Base-by-base conservation (phyloP, 2,113 vertebrate species). In the Hippocampus abdominalis region DNA sequence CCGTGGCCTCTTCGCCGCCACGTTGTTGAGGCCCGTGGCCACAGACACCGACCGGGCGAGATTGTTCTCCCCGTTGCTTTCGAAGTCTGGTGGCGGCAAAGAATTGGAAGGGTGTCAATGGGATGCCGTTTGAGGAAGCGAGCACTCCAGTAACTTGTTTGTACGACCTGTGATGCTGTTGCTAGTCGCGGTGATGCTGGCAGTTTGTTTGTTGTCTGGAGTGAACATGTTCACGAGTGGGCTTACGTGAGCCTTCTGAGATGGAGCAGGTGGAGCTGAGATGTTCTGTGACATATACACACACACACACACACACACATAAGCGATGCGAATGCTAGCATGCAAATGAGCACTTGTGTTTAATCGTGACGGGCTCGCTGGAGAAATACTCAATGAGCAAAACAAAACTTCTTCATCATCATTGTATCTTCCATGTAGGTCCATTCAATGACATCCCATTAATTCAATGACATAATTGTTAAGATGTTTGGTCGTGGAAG, bases 141-240 rank as follows among this genome's bases (percentile, higher is more conserved):
- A 42, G 40, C 6, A 3, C 42, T 59, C 12, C 62, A 66, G 4
- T 10, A 48, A 29, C 59, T 20, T 32, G 49, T 8, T 53, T 11
- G 12, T 51, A 6, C 25, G 83, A 91, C 90, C 90, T 53, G 64
- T 69, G 68, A 49, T 82, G 68, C 74, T 71, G 76, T 66, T 77
- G 74, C 64, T 62, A 0, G 48, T 62, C 20, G 70, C 77, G 1
- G 48, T 69, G 63, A 72, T 89, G 46, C n/a, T 57, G 88, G 87
- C 2, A 59, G 20, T 90, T 20, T 44, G 42, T 44, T 81, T 63
- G 65, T 49, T 74, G 0, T 93, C 86, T 59, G 93, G 94, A 51
- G 83, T 94, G 84, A 99, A 99, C 93, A 98, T 95, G 67, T 93
- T 94, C 0, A 90, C 93, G 6, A 99, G 87, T 2, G 96, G 96